Base-by-base conservation (phyloP, 2,888 invertebrate genomes). In the Sminthurinus aureus region DNA sequence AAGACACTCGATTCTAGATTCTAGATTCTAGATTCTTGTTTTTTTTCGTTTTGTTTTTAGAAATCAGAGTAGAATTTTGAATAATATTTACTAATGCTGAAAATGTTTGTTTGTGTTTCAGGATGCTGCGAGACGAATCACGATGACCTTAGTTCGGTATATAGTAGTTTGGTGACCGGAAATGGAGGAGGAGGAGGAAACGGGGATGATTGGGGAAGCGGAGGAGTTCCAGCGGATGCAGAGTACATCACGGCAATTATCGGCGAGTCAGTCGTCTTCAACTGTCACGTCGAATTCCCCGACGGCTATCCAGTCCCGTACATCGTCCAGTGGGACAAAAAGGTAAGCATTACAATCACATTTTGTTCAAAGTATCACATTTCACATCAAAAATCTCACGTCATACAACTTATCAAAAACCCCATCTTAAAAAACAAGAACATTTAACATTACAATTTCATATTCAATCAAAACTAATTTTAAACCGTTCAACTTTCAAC, bases 261-360 rank as follows among this genome's bases (percentile, higher is more conserved):
- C 90, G 98, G 98, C 91, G 97, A 98, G 93, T 96, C 96, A 91
- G 97, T 98, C 92, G 95, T 98, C 91, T 96, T 98, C 93, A 97
- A 97, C 93, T 98, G 98, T 93, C 96, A 96, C 93, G 96, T 98
- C 92, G 96, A 97, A 92, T 98, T 97, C 92, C 96, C 97, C 91
- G 96, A 96, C 92, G 96, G 96, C 92, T 95, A 96, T 92, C 96
- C 96, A 91, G 96, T 97, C 93, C 96, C 97, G 92, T 97, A 97
- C 93, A 97, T 98, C 93, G 95, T 98, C 92, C 97, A 97, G 93
- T 98, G 98, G 98, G 96, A 96, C 94, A 98, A 98, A 95, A 96
- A 97, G 96, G 96, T 96, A 95, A 95, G 95, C 66, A 67, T 50
- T 50, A 51, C 8, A 67, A 4, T 64, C 9, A 67, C 3, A 73